Evolutionary conservation across 2,888 invertebrate genomes (phyloP).

Genomic region (Amiota minor): DNA sequence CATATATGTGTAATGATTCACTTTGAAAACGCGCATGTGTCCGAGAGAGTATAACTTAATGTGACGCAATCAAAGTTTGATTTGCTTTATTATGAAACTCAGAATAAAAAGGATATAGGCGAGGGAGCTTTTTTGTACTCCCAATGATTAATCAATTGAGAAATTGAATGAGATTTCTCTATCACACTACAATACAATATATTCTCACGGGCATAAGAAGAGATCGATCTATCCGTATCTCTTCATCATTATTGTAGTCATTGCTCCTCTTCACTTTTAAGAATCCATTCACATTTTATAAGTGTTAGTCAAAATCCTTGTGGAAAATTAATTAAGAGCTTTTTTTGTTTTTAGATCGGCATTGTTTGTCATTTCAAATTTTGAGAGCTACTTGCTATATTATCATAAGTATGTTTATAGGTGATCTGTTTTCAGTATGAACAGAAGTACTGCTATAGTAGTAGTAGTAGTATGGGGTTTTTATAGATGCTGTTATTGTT

Average conservation of each 20-base stretch:
- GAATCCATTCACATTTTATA: too few relatives aligned
- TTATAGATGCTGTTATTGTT: conserved; percentile 4
- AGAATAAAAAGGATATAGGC: background rate
- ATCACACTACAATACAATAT: too few relatives aligned
- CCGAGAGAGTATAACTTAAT: conserved; percentile 36
- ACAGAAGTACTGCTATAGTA: conserved; percentile 15
- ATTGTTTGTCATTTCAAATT: conserved; percentile 53
- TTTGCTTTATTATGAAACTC: conserved; percentile 34
- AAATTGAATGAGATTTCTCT: too few relatives aligned
- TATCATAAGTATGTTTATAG: conserved; percentile 37
- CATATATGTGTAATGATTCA: conserved; percentile 18
- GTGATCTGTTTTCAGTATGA: conserved; percentile 61
- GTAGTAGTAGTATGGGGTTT: background rate
- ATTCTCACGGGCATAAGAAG: too few relatives aligned
- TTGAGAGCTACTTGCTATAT: conserved; percentile 20
- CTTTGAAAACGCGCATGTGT: conserved; percentile 19
- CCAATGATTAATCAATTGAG: too few relatives aligned
- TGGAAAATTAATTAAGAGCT: background rate
- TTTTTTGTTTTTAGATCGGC: conserved; percentile 18
- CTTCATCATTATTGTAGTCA: conserved; percentile 34
- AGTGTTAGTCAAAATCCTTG: background rate
- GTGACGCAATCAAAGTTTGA: conserved; percentile 59
- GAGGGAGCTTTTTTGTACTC: conserved; percentile 16
- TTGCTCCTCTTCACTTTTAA: conserved; percentile 34
- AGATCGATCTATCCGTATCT: background rate